A percentile compares a stretch with the other conserved stretches of the same genome.
These are phyloP conservation scores for Meiosimyza decipiens DNA, from an alignment of 2,888 invertebrate species.

Conservation along the genomic window DNA sequence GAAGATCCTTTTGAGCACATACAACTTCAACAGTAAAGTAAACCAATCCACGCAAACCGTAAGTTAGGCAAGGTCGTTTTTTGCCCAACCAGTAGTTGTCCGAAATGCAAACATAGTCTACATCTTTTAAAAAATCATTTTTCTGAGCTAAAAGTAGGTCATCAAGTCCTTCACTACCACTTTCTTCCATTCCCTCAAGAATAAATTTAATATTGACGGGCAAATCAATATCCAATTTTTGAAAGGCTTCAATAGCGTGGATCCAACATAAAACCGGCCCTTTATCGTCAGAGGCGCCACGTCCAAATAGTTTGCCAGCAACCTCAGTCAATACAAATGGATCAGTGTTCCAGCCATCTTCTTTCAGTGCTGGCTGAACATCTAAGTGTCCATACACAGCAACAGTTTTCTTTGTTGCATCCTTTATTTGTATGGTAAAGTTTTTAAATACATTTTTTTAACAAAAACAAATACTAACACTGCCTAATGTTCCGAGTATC, in stretches of 20 bases:
- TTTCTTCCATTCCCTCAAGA: conserved; percentile 99
- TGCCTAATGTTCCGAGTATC: conserved; percentile 82
- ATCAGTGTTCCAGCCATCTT: conserved; percentile 96
- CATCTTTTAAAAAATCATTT: conserved; percentile 79
- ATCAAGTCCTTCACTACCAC: conserved; percentile 95
- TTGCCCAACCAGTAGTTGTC: conserved; percentile 99
- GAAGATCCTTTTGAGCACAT: conserved; percentile 91
- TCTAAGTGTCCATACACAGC: conserved; percentile 97
- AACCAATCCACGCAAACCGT: conserved; percentile 92
- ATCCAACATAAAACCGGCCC: conserved; percentile 96
- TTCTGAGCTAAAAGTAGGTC: conserved; percentile 78
- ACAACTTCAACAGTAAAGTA: conserved; percentile 91
- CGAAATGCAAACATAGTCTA: conserved; percentile 96
- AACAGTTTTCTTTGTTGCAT: conserved; percentile 90
- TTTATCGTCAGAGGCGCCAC: conserved; percentile 95
- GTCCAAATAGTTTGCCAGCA: conserved; percentile 89
- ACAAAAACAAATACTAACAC: conserved; percentile 47
- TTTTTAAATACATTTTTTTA: neutral
- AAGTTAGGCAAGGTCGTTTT: conserved; percentile 96
- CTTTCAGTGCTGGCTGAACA: conserved; percentile 93
- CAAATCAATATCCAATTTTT: conserved; percentile 74
- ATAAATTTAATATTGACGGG: conserved; percentile 88
- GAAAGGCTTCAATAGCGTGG: conserved; percentile 90
- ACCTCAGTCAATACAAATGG: conserved; percentile 91
- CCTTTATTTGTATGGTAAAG: conserved; percentile 56